A percentile compares a stretch with the other conserved stretches of the same genome.
phyloP scores from a whole-genome alignment of 2,888 invertebrate genomes.

The Chymomyza fuscimana region DNA sequence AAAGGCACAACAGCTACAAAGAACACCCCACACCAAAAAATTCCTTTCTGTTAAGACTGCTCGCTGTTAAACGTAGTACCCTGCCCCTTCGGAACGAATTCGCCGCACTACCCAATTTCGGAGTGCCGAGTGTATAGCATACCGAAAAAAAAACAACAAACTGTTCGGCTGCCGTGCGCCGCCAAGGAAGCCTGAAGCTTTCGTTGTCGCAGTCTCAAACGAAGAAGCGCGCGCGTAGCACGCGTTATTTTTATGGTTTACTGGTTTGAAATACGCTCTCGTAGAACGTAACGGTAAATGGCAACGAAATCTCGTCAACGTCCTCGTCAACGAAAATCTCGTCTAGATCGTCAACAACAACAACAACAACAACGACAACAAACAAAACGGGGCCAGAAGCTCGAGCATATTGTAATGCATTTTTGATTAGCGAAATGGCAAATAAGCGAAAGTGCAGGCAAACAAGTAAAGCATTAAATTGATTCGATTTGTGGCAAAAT shows the following conservation, averaged over 20 bases:
- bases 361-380: background rate
- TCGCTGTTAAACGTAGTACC: background rate
- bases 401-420: conserved; percentile 46
- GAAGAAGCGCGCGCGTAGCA: conserved; percentile 58
- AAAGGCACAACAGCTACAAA: too few species aligned
- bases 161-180: background rate
- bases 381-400: background rate
- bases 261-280: background rate
- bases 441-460: conserved; percentile 2
- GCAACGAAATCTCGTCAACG: too few species aligned
- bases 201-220: conserved; percentile 50
- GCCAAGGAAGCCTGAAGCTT: conserved; percentile 36
- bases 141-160: background rate
- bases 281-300: background rate
- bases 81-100: conserved; percentile 31
- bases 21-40: too few species aligned
- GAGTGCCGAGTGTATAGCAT: conserved; percentile 22
- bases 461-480: background rate
- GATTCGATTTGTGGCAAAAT: background rate
- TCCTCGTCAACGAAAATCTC: background rate
- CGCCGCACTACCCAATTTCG: conserved; percentile 41
- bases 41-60: too few species aligned
- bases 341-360: conserved; percentile 16
- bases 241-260: conserved; percentile 45
- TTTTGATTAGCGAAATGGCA: conserved; percentile 39